Conservation (phyloP, 2,888 invertebrate genomes). For the Neria commutata region DNA sequence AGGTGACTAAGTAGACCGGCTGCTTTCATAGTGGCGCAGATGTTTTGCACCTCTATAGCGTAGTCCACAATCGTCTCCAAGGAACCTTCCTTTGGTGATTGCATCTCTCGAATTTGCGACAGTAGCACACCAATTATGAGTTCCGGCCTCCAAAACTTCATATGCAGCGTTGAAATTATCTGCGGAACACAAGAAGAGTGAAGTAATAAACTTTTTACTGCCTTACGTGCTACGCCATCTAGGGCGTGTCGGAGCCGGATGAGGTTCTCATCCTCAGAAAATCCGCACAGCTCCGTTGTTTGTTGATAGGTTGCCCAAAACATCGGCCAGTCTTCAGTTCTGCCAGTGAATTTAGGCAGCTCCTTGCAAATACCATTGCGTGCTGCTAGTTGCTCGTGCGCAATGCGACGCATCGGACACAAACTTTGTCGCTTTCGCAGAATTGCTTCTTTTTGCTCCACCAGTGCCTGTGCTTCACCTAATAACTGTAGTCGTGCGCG, state of each 20-base stretch:
- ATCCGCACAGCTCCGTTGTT: no score
- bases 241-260: slow-evolving; percentile 11
- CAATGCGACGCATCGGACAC: no score
- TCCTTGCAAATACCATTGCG: no score
- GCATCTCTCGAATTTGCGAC: slow-evolving; percentile 9
- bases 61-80: slow-evolving; percentile 20
- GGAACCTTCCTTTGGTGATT: slow-evolving; percentile 18
- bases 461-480: no score
- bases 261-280: slow-evolving; percentile 10
- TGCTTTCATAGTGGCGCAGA: slow-evolving; percentile 25
- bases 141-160: slow-evolving; percentile 24
- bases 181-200: slow-evolving; percentile 23
- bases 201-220: slow-evolving; percentile 20
- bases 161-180: slow-evolving; percentile 23
- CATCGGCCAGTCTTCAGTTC: no score
- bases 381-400: no score
- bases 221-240: slow-evolving; percentile 18
- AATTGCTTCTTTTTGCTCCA: no score
- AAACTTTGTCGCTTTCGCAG: no score
- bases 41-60: slow-evolving; percentile 23
- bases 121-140: slow-evolving; percentile 21
- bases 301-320: no score
- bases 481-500: no score
- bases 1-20: slow-evolving; percentile 21
- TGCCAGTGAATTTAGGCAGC: no score